Conservation (phyloP, 2,888 invertebrate species). For the Lathronympha strigana region DNA sequence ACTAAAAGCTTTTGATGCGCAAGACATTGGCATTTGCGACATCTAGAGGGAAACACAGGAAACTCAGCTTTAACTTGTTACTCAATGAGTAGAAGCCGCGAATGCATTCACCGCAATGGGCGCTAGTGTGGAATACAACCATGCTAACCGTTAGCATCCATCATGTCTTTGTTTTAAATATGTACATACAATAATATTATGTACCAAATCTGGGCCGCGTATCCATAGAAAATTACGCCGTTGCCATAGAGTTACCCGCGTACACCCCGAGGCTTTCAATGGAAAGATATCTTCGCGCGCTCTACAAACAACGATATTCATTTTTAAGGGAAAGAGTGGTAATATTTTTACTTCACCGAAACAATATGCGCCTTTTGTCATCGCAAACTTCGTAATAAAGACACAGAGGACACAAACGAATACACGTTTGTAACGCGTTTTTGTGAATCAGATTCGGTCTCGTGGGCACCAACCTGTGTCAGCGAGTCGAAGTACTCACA, state of each 20-base stretch:
- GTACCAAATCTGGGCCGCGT: neutral
- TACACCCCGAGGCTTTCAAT: constrained; percentile 2
- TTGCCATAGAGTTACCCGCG: neutral
- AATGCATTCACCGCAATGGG: too few species aligned
- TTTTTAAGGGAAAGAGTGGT: constrained; percentile 31
- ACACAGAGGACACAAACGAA: constrained; percentile 40
- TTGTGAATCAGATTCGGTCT: constrained; percentile 60
- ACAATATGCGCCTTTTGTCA: constrained; percentile 38
- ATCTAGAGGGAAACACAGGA: neutral
- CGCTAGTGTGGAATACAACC: too few species aligned
- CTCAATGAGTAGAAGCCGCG: neutral
- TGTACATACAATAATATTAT: too few species aligned
- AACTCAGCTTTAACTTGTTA: neutral
- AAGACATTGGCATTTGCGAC: neutral
- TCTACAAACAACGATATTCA: constrained; percentile 19
- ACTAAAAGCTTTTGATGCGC: neutral
- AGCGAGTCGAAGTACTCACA: constrained; percentile 71
- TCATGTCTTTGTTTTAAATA: neutral
- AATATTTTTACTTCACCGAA: constrained; percentile 34
- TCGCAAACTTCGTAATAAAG: constrained; percentile 39
- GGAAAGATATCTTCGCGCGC: constrained; percentile 9
- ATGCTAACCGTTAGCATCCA: too few species aligned
- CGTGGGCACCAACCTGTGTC: constrained; percentile 62
- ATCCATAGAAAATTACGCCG: constrained; percentile 1
- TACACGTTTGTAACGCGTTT: constrained; percentile 44